A percentile compares a stretch with the other conserved stretches of the same genome.
phyloP scores from a whole-genome alignment of 1,140 invertebrate genomes.

The Drosophila burlai region DNA sequence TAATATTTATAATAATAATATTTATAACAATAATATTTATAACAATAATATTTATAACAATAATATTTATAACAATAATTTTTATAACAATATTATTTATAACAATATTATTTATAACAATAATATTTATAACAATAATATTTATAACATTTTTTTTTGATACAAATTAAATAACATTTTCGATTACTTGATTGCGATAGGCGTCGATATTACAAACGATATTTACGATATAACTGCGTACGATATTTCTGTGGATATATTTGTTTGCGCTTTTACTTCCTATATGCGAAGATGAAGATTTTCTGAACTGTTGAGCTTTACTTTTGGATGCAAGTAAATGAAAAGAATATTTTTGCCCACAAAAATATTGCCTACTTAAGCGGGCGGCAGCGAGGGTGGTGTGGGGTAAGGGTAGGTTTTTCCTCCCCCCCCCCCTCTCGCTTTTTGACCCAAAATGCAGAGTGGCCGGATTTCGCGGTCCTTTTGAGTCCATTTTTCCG shows the following conservation, averaged over 20 bases:
- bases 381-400: background rate
- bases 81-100: too few relatives aligned
- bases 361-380: background rate
- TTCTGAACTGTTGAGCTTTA: background rate
- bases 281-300: background rate
- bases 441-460: conserved; percentile 28
- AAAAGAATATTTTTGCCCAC: background rate
- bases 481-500: conserved; percentile 25
- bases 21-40: background rate
- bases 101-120: too few relatives aligned
- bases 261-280: background rate
- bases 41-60: background rate
- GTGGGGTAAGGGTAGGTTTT: background rate
- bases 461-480: conserved; percentile 35
- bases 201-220: background rate
- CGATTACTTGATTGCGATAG: background rate
- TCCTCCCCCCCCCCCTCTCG: background rate
- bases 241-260: background rate
- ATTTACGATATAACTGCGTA: too few relatives aligned
- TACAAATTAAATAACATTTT: background rate
- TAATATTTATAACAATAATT: background rate
- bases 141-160: background rate
- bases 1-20: too few relatives aligned
- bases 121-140: background rate
- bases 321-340: background rate